Base-by-base conservation (phyloP, 1,140 invertebrate species). In the Drosophila pruinosa region DNA sequence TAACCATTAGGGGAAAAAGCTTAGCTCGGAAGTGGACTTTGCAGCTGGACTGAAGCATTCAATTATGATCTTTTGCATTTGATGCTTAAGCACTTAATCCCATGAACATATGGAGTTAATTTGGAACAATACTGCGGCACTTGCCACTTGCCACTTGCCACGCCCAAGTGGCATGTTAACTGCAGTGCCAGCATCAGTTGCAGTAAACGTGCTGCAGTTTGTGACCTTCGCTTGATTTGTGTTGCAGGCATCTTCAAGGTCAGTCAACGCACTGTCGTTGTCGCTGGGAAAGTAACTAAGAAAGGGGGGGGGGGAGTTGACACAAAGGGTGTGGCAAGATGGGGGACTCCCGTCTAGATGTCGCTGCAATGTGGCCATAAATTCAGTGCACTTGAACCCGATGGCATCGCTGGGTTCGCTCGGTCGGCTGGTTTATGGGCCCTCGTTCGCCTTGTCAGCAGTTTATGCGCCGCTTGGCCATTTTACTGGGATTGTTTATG, bases 401-500 rank as follows among this genome's bases (percentile, higher is more conserved):
- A 36, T 64, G 48, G 19, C 47, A 52, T 10, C 34, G 24, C 31
- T 17, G 43, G 43, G n/a, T n/a, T 7, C 24, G 47, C 19, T 15
- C 10, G 26, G 8, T 47, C 21, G 64, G 43, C 61, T 78, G 54
- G 24, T 83, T 85, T 69, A 85, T 74, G 63, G 69, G 57, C 26
- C 54, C 36, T 38, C 61, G 36, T 21, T 17, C 17, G 58, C 26
- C 21, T 28, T 80, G 48, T 73, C 53, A 72, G 64, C 78, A 79
- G 57, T 77, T 77, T 71, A 73, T 62, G 58, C 61, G 52, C 21
- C 47, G 36, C 21, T 48, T 71, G 73, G 63, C 52, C 69, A 58
- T 53, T 62, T 10, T 89, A 53, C 58, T 74, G 31, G 62, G 72
- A 75, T 72, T 75, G 79, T 80, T 89, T 83, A 78, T 83, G 77